A percentile compares a stretch with the other conserved stretches of the same genome.
Conservation (phyloP, 2,888 invertebrate species). For the Drosophila peninsularis region DNA sequence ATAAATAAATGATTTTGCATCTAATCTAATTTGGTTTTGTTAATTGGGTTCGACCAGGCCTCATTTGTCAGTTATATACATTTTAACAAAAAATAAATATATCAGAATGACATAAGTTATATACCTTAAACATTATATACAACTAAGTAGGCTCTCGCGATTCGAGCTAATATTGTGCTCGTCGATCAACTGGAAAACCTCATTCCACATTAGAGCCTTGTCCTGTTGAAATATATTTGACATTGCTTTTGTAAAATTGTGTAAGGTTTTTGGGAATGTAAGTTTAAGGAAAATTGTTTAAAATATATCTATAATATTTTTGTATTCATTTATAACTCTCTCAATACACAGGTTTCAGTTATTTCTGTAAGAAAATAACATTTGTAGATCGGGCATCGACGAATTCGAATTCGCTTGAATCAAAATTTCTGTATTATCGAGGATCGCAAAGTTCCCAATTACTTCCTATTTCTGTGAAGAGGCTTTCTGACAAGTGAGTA, state of each 20-base stretch:
- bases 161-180: not conserved
- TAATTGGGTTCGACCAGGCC: too few species aligned
- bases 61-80: too few species aligned
- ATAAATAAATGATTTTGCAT: too few species aligned
- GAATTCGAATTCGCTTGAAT: not conserved
- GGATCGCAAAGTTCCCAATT: not conserved
- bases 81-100: too few species aligned
- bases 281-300: not conserved
- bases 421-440: not conserved
- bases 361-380: not conserved
- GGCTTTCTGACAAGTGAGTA: not conserved
- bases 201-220: slow-evolving; percentile 1
- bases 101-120: too few species aligned
- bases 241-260: slow-evolving; percentile 5
- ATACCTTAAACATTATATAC: too few species aligned
- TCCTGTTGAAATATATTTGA: slow-evolving; percentile 4
- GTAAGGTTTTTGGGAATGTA: slow-evolving; percentile 9
- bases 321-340: not conserved
- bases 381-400: too few species aligned
- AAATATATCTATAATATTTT: not conserved
- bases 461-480: slow-evolving; percentile 15
- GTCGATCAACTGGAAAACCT: too few species aligned
- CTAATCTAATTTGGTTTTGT: too few species aligned
- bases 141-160: not conserved
- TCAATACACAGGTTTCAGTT: not conserved